Base-by-base conservation (phyloP, 2,113 vertebrate genomes). In the Carettochelys insculpta region DNA sequence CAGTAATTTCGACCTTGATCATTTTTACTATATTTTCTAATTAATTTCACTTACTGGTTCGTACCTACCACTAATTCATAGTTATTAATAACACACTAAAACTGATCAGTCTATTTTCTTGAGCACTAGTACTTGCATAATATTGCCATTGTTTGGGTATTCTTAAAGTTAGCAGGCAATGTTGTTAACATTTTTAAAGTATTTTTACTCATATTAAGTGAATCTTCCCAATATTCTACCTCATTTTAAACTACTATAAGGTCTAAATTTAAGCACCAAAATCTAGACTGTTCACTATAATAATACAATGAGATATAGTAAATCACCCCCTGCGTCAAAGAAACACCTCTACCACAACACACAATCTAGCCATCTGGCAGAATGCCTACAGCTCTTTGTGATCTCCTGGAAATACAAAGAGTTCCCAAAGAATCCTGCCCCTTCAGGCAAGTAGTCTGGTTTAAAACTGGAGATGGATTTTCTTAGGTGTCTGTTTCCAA, bases 361-460 rank as follows among this genome's bases (percentile, higher is more conserved):
- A 54, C 24, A 54, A 54, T 27, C 53, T 54, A 29, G 53, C 53
- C 53, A 27, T 25, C 12, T 29, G 25, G 24, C 53, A 54, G 53
- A 54, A 54, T 29, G 11, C 53, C 25, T 54, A 54, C 53, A 77
- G 29, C 29, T 43, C 45, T 38, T 54, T 0, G 1, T 31, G 43
- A 45, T 22, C 43, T 88, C 34, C 45, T 83, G 58, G 83, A 79
- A 92, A 12, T 7, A 19, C 4, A 12, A 1, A 54, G 56, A 71
- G 43, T 31, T 34, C 81, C 50, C 50, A 50, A 61, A 77, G 38
- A 16, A 27, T 54, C 2, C 1, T 77, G 56, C 58, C 71, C 20
- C 52, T 50, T 29, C 43, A 0, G 1, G 11, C 13, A 20, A 0
- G 0, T 0, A 9, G 16, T 68, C 65, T 45, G 41, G 11, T 9